phyloP scores from a whole-genome alignment of 2,113 vertebrate genomes.

The Aviceda subcristata region DNA sequence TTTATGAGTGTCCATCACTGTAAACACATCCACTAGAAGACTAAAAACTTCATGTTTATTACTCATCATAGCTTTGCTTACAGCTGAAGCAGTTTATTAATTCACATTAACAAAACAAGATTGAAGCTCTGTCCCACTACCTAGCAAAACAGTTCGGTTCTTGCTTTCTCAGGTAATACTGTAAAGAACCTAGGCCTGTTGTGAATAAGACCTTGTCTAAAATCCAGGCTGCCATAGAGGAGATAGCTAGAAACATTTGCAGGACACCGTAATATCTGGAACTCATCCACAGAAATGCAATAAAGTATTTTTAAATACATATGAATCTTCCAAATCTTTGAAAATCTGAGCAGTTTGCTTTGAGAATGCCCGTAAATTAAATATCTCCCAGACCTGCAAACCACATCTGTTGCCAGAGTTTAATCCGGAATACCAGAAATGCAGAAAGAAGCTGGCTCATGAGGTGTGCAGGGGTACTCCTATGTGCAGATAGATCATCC shows the following conservation, averaged over 20 bases:
- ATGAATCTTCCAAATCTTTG: not conserved
- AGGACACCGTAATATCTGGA: not conserved
- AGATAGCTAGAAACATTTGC: not conserved
- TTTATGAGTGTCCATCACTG: not conserved
- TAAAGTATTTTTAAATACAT: not conserved
- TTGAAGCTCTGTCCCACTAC: not conserved
- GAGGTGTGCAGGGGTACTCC: not conserved
- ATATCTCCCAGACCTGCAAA: not conserved
- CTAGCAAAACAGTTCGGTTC: not conserved
- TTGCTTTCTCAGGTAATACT: not conserved
- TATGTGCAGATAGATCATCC: not conserved
- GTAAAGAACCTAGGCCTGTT: not conserved
- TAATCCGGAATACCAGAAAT: not conserved
- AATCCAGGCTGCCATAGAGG: not conserved
- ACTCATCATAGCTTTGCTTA: not conserved
- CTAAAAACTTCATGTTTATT: not conserved
- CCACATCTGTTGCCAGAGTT: not conserved
- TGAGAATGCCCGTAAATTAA: not conserved
- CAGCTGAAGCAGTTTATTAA: not conserved
- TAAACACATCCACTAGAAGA: not conserved
- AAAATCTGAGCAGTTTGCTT: not conserved
- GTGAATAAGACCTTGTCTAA: not conserved
- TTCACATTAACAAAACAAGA: not conserved
- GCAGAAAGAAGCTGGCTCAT: not conserved
- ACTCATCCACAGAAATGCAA: not conserved